Conservation (phyloP, 1,140 invertebrate genomes). For the Scaptomyza hsui region DNA sequence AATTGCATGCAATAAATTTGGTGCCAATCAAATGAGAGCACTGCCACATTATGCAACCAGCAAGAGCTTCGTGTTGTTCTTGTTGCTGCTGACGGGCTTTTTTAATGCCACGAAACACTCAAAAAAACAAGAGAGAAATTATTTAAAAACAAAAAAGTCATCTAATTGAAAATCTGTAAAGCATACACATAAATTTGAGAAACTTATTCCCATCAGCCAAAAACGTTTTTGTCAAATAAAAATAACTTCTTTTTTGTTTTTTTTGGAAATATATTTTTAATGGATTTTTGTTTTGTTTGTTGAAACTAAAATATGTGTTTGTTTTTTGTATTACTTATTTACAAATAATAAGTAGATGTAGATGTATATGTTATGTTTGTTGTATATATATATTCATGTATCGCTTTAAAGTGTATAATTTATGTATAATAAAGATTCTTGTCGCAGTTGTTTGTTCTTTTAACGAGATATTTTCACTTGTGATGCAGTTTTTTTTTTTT, state of each 20-base stretch:
- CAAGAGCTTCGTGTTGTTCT: constrained; percentile 1
- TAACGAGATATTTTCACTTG: constrained; percentile 18
- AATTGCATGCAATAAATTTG: constrained; percentile 81
- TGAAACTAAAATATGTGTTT: constrained; percentile 67
- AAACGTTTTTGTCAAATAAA: constrained; percentile 32
- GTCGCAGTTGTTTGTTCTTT: constrained; percentile 24
- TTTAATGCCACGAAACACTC: constrained; percentile 30
- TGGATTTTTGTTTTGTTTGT: constrained; percentile 61
- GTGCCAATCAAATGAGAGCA: constrained; percentile 75
- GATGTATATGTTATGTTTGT: constrained; percentile 58
- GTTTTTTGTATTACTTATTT: constrained; percentile 61
- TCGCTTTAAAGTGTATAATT: constrained; percentile 60
- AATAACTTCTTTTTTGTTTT: constrained; percentile 34
- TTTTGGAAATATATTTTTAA: constrained; percentile 73
- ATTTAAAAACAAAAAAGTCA: not conserved
- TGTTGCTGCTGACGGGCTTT: constrained; percentile 30
- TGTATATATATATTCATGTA: constrained; percentile 50
- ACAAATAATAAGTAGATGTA: constrained; percentile 79
- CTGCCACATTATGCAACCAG: constrained; percentile 65
- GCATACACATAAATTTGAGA: constrained; percentile 36
- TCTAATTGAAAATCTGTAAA: constrained; percentile 63
- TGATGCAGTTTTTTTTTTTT: constrained; percentile 19
- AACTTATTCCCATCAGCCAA: constrained; percentile 34
- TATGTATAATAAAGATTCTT: constrained; percentile 73
- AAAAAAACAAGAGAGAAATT: not conserved